phyloP scores from a whole-genome alignment of 2,888 invertebrate genomes.

The Emmelina monodactyla region DNA sequence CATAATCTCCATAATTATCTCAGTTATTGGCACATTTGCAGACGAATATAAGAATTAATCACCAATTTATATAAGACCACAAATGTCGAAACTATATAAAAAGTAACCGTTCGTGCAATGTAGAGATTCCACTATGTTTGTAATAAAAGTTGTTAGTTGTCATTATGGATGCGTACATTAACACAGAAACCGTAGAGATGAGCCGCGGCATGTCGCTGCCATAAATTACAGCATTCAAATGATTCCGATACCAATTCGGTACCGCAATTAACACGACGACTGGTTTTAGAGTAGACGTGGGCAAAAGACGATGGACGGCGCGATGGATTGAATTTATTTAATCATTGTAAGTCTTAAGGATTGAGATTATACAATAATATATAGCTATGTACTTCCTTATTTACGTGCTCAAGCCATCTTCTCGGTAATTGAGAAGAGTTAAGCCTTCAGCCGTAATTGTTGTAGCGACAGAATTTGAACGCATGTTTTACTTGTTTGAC shows the following conservation, averaged over 20 bases:
- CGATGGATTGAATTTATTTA: no score
- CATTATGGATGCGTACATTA: constrained; percentile 42
- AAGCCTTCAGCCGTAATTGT: no score
- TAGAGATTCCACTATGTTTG: constrained; percentile 14
- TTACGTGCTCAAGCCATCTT: no score
- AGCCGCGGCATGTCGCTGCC: constrained; percentile 41
- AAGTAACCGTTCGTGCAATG: background rate
- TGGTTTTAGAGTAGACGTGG: constrained; percentile 45
- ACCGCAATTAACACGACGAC: constrained; percentile 61
- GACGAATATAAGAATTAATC: background rate
- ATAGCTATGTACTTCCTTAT: no score
- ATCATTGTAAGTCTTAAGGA: no score
- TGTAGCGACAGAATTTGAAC: no score
- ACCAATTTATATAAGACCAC: background rate
- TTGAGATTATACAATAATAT: no score
- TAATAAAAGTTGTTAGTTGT: constrained; percentile 18
- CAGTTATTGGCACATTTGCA: background rate
- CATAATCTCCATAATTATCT: background rate
- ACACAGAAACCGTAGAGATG: constrained; percentile 49
- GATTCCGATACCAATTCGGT: constrained; percentile 60
- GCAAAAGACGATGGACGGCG: no score
- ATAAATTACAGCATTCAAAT: constrained; percentile 65
- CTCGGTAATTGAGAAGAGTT: no score
- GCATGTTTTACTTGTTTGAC: no score
- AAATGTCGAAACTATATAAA: background rate